Conservation (phyloP, 1,140 invertebrate genomes). For the Lepidurus couesii region DNA sequence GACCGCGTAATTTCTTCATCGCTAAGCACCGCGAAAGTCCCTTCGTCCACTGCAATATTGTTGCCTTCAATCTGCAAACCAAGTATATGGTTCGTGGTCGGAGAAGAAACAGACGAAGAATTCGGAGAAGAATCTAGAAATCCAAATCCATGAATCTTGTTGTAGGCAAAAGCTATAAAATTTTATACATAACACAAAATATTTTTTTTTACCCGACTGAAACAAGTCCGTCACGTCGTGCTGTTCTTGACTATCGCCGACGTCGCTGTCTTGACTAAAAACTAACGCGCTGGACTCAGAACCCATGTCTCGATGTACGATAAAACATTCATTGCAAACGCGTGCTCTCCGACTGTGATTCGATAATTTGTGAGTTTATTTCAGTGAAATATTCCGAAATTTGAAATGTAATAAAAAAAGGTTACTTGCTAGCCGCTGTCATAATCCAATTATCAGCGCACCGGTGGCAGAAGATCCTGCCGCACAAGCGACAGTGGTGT, state of each 20-base stretch:
- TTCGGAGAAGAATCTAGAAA: background rate
- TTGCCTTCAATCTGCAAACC: background rate
- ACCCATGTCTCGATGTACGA: conserved; percentile 27
- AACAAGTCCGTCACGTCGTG: background rate
- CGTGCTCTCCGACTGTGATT: conserved; percentile 2
- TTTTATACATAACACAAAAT: too few relatives aligned
- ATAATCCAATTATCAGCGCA: conserved; percentile 32
- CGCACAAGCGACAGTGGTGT: conserved; percentile 33
- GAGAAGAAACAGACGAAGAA: conserved; percentile 5
- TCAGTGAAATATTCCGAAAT: background rate
- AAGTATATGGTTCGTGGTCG: background rate
- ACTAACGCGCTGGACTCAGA: background rate
- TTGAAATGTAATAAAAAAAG: background rate
- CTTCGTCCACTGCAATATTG: background rate
- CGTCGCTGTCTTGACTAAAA: conserved; percentile 23
- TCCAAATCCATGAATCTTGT: background rate
- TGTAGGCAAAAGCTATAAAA: too few relatives aligned
- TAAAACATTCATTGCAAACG: conserved; percentile 32
- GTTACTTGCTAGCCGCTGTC: conserved; percentile 21
- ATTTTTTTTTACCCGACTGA: conserved; percentile 3
- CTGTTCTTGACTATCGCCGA: conserved; percentile 19
- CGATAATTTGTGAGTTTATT: background rate
- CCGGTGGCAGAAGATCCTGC: conserved; percentile 32
- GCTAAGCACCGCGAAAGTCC: conserved; percentile 30
- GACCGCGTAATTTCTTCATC: conserved; percentile 33